A percentile compares a stretch with the other conserved stretches of the same genome.
Evolutionary conservation across 1,140 invertebrate species (phyloP).

Genomic region (Zaprionus vittiger): DNA sequence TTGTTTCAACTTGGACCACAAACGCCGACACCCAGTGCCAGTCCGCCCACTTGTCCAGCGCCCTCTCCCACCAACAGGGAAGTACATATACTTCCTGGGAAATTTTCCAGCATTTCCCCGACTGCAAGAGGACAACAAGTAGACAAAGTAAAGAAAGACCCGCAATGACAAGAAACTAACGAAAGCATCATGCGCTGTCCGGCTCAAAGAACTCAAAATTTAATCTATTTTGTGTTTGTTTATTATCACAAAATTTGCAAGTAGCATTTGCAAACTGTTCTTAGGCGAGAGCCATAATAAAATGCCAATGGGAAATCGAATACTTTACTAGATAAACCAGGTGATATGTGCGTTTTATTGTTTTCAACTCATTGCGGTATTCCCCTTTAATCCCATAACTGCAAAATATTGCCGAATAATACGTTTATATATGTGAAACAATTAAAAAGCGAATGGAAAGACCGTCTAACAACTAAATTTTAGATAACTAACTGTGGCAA

Average conservation of each 20-base stretch:
- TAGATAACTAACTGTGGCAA: neutral
- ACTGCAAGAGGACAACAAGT: conserved; percentile 53
- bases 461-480: neutral
- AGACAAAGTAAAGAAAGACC: conserved; percentile 25
- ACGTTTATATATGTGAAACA: conserved; percentile 3
- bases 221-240: conserved; percentile 1
- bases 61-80: conserved; percentile 30
- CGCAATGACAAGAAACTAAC: conserved; percentile 7
- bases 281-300: neutral
- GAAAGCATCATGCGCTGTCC: conserved; percentile 7
- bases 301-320: neutral
- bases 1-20: conserved; percentile 78
- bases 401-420: neutral
- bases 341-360: neutral
- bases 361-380: neutral
- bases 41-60: conserved; percentile 6
- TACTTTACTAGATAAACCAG: neutral
- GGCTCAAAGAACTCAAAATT: neutral
- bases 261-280: neutral
- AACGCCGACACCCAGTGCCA: conserved; percentile 54
- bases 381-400: neutral
- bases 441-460: conserved; percentile 8
- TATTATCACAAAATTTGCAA: conserved; percentile 6
- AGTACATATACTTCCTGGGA: conserved; percentile 69
- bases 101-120: conserved; percentile 61